These are phyloP conservation scores for Crepidodera aurea DNA, from an alignment of 2,888 invertebrate species.

Conservation along the genomic window DNA sequence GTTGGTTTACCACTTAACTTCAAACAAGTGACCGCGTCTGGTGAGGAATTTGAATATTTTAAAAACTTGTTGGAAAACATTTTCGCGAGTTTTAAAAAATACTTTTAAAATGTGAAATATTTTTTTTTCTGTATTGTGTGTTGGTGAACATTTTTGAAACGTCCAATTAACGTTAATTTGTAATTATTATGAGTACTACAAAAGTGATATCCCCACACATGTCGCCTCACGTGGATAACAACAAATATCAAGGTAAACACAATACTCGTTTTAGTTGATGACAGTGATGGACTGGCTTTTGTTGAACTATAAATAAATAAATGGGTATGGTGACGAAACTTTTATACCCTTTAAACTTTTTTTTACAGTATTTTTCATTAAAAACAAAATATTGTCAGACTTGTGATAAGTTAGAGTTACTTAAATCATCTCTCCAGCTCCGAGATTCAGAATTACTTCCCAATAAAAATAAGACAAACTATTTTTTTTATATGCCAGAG, in stretches of 20 bases:
- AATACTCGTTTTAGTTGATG: neutral
- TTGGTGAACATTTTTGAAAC: neutral
- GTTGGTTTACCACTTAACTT: neutral
- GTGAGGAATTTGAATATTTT: constrained; percentile 1
- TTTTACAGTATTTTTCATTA: too few species aligned
- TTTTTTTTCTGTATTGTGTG: neutral
- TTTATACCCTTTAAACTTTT: too few species aligned
- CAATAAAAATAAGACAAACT: too few species aligned
- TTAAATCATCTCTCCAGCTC: too few species aligned
- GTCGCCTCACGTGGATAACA: constrained; percentile 45
- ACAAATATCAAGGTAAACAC: constrained; percentile 48
- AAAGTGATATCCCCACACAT: constrained; percentile 45
- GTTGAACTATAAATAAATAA: too few species aligned
- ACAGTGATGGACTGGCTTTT: neutral
- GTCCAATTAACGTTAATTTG: too few species aligned
- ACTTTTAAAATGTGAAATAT: neutral
- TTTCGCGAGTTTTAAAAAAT: neutral
- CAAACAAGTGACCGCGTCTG: neutral
- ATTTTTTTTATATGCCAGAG: too few species aligned
- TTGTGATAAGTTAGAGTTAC: too few species aligned
- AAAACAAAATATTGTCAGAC: too few species aligned
- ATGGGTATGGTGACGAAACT: too few species aligned
- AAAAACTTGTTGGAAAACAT: too few species aligned
- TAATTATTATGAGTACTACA: constrained; percentile 9
- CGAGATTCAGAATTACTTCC: too few species aligned